phyloP scores from a whole-genome alignment of 1,140 invertebrate genomes.

The Aporrectodea caliginosa region DNA sequence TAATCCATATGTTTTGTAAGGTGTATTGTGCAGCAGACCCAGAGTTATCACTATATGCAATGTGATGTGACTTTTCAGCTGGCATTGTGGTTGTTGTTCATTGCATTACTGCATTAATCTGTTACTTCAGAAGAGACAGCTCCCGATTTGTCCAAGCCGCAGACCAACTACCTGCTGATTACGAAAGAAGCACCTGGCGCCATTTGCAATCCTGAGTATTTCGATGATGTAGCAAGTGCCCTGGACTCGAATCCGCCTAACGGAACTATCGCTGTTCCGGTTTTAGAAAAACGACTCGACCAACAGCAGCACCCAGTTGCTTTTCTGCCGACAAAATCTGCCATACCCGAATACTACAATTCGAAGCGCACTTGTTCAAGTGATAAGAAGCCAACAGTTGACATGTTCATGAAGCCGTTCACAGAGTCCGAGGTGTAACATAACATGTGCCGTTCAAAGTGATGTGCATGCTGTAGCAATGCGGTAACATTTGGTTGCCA shows the following conservation, averaged over 20 bases:
- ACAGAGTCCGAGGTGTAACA: neutral
- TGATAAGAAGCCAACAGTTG: neutral
- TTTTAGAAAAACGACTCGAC: neutral
- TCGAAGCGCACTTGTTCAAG: neutral
- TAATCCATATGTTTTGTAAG: too few species aligned
- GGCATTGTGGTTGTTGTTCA: too few species aligned
- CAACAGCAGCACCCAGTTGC: neutral
- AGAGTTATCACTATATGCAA: too few species aligned
- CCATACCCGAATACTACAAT: neutral
- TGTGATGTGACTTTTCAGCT: too few species aligned
- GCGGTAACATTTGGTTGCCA: too few species aligned
- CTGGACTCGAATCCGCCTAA: neutral
- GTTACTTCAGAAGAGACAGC: neutral
- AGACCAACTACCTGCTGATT: neutral
- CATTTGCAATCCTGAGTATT: neutral
- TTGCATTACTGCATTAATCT: too few species aligned
- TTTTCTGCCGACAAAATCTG: neutral
- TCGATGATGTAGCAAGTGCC: neutral
- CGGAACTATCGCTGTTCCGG: neutral
- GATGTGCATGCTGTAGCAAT: too few species aligned
- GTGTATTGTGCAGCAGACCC: too few species aligned
- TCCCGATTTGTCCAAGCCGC: neutral
- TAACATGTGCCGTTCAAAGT: too few species aligned
- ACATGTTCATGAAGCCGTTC: neutral
- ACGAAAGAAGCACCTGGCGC: neutral